phyloP scores from a whole-genome alignment of 64 coral and sea anemone genomes.

The Orbicella faveolata region DNA sequence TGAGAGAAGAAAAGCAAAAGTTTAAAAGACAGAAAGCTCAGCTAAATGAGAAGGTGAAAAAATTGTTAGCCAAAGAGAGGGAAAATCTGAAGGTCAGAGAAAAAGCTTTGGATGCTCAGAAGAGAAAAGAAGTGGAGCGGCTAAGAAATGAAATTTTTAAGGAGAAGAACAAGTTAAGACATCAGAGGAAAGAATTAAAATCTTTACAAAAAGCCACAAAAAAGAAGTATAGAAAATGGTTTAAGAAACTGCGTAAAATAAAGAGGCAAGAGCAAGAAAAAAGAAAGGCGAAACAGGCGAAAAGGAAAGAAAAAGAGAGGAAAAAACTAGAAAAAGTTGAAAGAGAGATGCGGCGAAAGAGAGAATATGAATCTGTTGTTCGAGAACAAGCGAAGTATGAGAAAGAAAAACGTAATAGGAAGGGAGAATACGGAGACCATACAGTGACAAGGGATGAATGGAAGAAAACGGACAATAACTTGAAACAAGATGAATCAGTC shows the following conservation, averaged over 20 bases:
- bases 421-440: slow-evolving; percentile 10
- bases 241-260: slow-evolving; percentile 11
- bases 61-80: slow-evolving; percentile 10
- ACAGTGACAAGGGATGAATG: neutral
- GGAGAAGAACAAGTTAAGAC: slow-evolving; percentile 48
- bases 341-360: neutral
- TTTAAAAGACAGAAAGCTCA: slow-evolving; percentile 26
- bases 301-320: neutral
- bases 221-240: slow-evolving; percentile 41
- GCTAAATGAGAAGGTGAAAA: slow-evolving; percentile 21
- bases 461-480: neutral
- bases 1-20: slow-evolving; percentile 36
- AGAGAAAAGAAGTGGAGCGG: slow-evolving; percentile 11
- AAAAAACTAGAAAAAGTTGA: neutral
- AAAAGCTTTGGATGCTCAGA: slow-evolving; percentile 4
- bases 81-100: slow-evolving; percentile 3
- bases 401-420: slow-evolving; percentile 23
- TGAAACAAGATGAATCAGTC: neutral
- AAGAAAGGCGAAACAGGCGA: neutral
- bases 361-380: slow-evolving; percentile 34
- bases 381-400: slow-evolving; percentile 47
- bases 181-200: slow-evolving; percentile 41
- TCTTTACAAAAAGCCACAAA: slow-evolving; percentile 19
- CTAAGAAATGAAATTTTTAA: slow-evolving; percentile 16
- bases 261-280: slow-evolving; percentile 14